A percentile compares a stretch with the other conserved stretches of the same genome.
phyloP scores from a whole-genome alignment of 2,888 invertebrate species.

The Latrodectus elegans region DNA sequence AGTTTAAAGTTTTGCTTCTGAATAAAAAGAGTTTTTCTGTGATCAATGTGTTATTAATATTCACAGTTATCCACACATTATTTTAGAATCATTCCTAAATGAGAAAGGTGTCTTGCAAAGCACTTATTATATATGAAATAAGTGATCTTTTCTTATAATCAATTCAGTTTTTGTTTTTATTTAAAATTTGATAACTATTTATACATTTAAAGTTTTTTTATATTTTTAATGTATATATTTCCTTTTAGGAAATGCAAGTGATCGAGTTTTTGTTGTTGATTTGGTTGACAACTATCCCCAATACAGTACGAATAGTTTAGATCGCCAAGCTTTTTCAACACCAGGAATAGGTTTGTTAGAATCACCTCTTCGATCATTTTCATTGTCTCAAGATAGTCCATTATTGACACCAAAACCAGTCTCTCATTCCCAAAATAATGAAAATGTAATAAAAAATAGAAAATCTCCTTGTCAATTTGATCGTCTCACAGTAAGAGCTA shows the following conservation, averaged over 20 bases:
- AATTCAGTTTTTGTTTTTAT: too few species aligned
- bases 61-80: too few species aligned
- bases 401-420: conserved; percentile 48
- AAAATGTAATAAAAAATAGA: conserved; percentile 23
- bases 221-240: background rate
- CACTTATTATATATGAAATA: too few species aligned
- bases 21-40: too few species aligned
- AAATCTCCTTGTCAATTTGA: conserved; percentile 70
- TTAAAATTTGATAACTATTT: too few species aligned
- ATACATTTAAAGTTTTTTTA: too few species aligned
- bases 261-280: conserved; percentile 73
- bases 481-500: conserved; percentile 81
- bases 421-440: conserved; percentile 42
- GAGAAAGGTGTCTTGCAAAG: too few species aligned
- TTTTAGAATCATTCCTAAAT: too few species aligned
- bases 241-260: conserved; percentile 71
- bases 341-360: conserved; percentile 61
- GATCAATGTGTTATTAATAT: too few species aligned
- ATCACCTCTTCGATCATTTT: conserved; percentile 51
- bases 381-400: conserved; percentile 59
- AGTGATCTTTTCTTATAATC: too few species aligned
- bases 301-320: conserved; percentile 71
- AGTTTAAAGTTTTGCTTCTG: too few species aligned
- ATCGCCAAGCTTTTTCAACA: conserved; percentile 60
- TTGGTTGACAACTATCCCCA: conserved; percentile 70